Conservation (phyloP, 2,113 vertebrate genomes). For the Isurus oxyrinchus region DNA sequence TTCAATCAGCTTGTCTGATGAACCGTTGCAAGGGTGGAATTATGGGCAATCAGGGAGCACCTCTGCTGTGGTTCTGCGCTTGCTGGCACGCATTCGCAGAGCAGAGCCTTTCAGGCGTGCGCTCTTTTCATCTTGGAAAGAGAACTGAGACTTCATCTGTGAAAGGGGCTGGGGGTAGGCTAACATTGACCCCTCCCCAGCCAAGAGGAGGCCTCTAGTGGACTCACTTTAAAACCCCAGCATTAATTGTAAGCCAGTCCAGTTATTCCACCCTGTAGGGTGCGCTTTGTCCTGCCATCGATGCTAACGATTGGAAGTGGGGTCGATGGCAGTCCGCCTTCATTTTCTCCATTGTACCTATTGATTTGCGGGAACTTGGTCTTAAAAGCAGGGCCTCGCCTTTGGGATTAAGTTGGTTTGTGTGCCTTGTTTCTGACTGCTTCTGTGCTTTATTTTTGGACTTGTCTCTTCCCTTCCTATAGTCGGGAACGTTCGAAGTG, state of each 20-base stretch:
- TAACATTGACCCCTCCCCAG: background rate
- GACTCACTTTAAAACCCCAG: background rate
- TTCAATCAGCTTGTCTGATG: constrained; percentile 49
- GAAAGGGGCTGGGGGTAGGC: background rate
- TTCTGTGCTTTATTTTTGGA: too few species aligned
- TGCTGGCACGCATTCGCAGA: constrained; percentile 33
- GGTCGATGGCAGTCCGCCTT: too few species aligned
- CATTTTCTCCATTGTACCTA: too few species aligned
- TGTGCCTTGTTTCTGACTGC: background rate
- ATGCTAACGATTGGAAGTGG: background rate
- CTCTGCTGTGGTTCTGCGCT: background rate
- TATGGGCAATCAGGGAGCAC: constrained; percentile 36
- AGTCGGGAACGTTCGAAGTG: background rate
- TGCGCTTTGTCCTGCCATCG: background rate
- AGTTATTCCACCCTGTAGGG: background rate
- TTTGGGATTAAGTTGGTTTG: background rate
- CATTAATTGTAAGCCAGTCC: background rate
- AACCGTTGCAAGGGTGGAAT: constrained; percentile 42
- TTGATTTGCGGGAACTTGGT: background rate
- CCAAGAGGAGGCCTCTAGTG: background rate
- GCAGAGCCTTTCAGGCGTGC: background rate
- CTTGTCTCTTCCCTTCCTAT: background rate
- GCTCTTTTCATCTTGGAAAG: background rate
- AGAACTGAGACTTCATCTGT: background rate
- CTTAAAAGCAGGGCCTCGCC: too few species aligned